A percentile compares a stretch with the other conserved stretches of the same genome.
Conservation (phyloP, 2,888 invertebrate species). For the Biston stratarius region DNA sequence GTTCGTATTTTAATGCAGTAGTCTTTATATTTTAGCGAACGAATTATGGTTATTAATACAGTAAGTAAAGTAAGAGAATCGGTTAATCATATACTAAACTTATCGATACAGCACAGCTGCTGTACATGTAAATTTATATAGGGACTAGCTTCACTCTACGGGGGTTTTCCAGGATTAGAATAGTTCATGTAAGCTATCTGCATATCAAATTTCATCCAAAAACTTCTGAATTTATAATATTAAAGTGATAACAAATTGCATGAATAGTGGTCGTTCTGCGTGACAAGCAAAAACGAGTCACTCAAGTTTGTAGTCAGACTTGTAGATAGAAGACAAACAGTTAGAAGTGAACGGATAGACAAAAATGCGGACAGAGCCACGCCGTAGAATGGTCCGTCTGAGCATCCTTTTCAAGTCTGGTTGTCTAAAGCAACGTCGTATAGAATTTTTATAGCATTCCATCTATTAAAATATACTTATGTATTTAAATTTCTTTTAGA, state of each 20-base stretch:
- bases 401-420: slow-evolving; percentile 27
- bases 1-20: no score
- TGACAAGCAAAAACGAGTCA: slow-evolving; percentile 4
- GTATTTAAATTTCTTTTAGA: slow-evolving; percentile 10
- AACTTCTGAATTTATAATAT: no score
- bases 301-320: slow-evolving; percentile 11
- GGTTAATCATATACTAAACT: no score
- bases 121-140: no score
- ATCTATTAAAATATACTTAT: slow-evolving; percentile 17
- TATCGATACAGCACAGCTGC: no score
- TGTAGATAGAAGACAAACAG: slow-evolving; percentile 28
- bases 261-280: slow-evolving; percentile 4
- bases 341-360: slow-evolving; percentile 36
- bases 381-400: slow-evolving; percentile 26
- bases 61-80: no score
- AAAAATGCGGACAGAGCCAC: slow-evolving; percentile 34
- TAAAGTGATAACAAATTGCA: background rate
- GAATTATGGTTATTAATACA: no score
- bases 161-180: no score
- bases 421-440: slow-evolving; percentile 23
- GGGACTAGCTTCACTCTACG: no score
- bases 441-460: slow-evolving; percentile 26
- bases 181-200: no score
- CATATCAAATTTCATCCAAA: no score
- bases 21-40: no score